Conservation (phyloP, 2,888 invertebrate genomes). For the Octodonta nipae region DNA sequence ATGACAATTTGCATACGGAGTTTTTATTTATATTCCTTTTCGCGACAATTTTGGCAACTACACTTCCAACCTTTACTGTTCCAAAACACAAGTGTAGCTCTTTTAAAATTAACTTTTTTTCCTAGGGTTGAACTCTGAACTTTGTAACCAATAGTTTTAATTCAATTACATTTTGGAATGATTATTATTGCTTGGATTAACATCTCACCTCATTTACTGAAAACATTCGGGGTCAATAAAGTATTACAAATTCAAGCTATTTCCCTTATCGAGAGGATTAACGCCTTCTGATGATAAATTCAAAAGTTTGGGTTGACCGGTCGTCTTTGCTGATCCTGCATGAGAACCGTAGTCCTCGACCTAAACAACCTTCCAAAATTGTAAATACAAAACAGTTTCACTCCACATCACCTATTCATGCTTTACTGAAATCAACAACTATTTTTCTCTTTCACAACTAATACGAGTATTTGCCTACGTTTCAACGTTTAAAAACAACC, state of each 20-base stretch:
- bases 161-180: too few relatives aligned
- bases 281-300: background rate
- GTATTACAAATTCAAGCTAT: background rate
- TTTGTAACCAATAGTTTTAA: too few relatives aligned
- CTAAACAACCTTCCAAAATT: too few relatives aligned
- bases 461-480: too few relatives aligned
- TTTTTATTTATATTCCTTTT: background rate
- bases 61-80: background rate
- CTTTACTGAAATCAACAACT: too few relatives aligned
- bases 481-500: too few relatives aligned
- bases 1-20: background rate
- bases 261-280: background rate
- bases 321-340: background rate
- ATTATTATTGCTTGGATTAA: background rate
- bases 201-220: too few relatives aligned
- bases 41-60: background rate
- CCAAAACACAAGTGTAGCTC: background rate
- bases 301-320: background rate
- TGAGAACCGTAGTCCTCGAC: background rate
- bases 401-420: too few relatives aligned
- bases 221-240: background rate
- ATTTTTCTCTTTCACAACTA: too few relatives aligned
- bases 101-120: background rate
- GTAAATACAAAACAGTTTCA: too few relatives aligned
- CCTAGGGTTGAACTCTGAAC: too few relatives aligned